These are phyloP conservation scores for Callionymus lyra DNA, from an alignment of 2,113 vertebrate species.

Conservation along the genomic window DNA sequence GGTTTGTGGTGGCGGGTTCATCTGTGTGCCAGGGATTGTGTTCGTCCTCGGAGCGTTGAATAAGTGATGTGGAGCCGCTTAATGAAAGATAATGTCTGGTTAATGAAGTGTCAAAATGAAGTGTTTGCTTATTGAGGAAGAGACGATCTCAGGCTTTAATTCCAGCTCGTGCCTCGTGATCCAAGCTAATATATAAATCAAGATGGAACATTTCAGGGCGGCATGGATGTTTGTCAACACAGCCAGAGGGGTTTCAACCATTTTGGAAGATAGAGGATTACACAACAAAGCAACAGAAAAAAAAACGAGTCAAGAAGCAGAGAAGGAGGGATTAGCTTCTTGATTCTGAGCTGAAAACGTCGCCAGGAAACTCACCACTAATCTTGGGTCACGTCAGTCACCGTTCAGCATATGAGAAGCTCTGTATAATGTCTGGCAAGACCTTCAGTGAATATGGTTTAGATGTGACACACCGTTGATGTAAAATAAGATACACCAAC, in stretches of 20 bases:
- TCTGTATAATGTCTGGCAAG: too few relatives aligned
- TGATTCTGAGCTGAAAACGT: slow-evolving; percentile 33
- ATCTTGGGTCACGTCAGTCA: slow-evolving; percentile 5
- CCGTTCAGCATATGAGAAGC: too few relatives aligned
- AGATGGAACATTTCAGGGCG: slow-evolving; percentile 5
- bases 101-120: slow-evolving; percentile 67
- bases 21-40: slow-evolving; percentile 24
- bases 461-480: too few relatives aligned
- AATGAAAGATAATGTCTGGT: slow-evolving; percentile 63
- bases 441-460: too few relatives aligned
- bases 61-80: slow-evolving; percentile 55
- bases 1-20: too few relatives aligned
- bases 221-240: not conserved
- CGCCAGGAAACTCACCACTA: slow-evolving; percentile 22
- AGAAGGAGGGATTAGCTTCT: slow-evolving; percentile 41
- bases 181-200: slow-evolving; percentile 30
- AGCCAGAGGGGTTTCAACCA: not conserved
- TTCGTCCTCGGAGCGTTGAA: slow-evolving; percentile 41
- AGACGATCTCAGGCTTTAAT: slow-evolving; percentile 51
- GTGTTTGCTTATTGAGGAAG: slow-evolving; percentile 55
- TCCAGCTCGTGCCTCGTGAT: slow-evolving; percentile 46
- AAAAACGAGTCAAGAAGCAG: slow-evolving; percentile 39
- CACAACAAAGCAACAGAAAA: slow-evolving; percentile 45
- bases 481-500: too few relatives aligned
- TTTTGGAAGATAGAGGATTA: slow-evolving; percentile 36